Conservation (phyloP, 2,797 vertebrate species). For the Chaetodon trifasciatus region DNA sequence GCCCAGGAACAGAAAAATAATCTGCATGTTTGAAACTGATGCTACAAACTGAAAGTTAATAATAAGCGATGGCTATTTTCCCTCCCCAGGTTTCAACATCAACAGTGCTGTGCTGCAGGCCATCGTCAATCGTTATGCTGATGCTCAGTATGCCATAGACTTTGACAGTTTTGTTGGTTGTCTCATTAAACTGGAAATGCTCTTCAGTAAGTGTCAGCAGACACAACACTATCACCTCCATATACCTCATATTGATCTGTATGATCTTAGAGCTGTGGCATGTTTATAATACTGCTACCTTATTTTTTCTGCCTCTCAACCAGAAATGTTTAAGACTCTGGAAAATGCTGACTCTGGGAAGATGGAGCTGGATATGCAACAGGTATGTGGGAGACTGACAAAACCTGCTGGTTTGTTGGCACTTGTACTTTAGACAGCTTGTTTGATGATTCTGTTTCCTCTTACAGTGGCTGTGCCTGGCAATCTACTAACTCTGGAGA, state of each 20-base stretch:
- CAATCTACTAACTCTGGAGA: constrained; percentile 64
- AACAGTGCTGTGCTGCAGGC: constrained; percentile 86
- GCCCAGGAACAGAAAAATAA: constrained; percentile 5
- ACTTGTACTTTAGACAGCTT: background rate
- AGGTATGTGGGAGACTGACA: constrained; percentile 69
- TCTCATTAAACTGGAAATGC: constrained; percentile 89
- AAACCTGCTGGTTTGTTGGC: background rate
- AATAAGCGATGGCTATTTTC: background rate
- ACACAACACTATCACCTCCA: background rate
- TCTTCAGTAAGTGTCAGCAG: constrained; percentile 89
- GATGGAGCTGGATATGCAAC: constrained; percentile 83
- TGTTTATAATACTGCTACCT: background rate
- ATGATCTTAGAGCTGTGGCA: background rate
- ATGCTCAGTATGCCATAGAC: constrained; percentile 84
- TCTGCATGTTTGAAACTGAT: constrained; percentile 7
- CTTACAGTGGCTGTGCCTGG: constrained; percentile 81
- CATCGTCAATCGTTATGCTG: constrained; percentile 82
- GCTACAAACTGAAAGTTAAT: background rate
- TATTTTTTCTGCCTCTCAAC: constrained; percentile 29
- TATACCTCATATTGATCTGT: background rate
- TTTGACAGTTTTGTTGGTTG: constrained; percentile 91
- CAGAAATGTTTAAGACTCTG: constrained; percentile 85
- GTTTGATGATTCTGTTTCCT: constrained; percentile 23
- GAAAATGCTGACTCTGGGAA: constrained; percentile 76
- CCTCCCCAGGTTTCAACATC: constrained; percentile 87